Base-by-base conservation (phyloP, 2,797 vertebrate genomes). In the Labeo calbasu region DNA sequence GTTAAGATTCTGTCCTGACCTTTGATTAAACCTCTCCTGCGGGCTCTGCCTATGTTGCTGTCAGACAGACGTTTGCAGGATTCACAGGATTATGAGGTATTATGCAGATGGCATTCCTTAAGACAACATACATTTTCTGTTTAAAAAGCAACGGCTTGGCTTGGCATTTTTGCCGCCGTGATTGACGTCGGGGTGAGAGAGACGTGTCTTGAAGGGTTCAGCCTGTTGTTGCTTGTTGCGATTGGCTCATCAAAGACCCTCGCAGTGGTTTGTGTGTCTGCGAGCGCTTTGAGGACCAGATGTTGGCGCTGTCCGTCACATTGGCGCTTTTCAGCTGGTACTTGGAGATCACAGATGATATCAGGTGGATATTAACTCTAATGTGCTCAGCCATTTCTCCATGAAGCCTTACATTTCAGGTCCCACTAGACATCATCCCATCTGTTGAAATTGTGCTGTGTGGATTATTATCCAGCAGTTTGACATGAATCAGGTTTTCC, bases 41-140 rank as follows among this genome's bases (percentile, higher is more conserved):
- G 81, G 84, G 82, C 77, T 76, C 50, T 50, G 82, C n/a, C 65
- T 75, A 53, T 69, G 77, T 78, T 82, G 79, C 73, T 46, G 78
- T 81, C 77, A 65, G 78, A 69, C 61, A 82, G 85, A 81, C 83
- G 85, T 77, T 63, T 51, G 66, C 83, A 63, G 86, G 85, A 84
- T 82, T 85, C 81, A 21, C 63, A 85, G 87, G 89, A 87, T 87
- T 89, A 88, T 70, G 65, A 81, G 83, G 86, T 88, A 86, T 89
- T 87, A 88, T 87, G 86, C 85, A 90, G 86, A 90, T 85, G 73
- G 65, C 48, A 79, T 85, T 80, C 78, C 68, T 81, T 77, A 86
- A 88, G 76, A 77, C 86, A 85, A 82, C 71, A 40, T 55, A 73
- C 68, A 68, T 59, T 88, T 86, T 84, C 50, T 43, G 50, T 48